Evolutionary conservation across 2,113 vertebrate species (phyloP), one percentile per base, ranked within the genome.

Genomic region (Atherinomorus stipes): DNA sequence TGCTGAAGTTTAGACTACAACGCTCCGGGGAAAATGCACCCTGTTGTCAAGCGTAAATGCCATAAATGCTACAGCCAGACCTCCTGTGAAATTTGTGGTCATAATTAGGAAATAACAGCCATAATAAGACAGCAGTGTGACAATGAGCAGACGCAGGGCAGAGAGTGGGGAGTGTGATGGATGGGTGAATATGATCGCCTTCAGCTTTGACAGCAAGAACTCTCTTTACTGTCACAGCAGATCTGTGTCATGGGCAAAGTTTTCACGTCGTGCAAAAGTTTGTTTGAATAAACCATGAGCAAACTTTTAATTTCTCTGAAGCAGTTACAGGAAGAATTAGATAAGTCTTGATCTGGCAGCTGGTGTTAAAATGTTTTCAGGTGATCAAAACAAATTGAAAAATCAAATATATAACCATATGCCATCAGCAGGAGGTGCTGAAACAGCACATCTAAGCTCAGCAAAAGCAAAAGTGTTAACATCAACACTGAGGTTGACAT

Each of bases 61-160:
- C 60, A 63, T 78, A 81, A 90, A 84, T 34, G 82, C 78, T 57
- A 76, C 73, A 64, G 73, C 68, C 69, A 76, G 79, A 62, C 71
- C 73, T 72, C 73, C 74, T 85, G 76, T 78, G 71, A 85, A 81
- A 87, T 85, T 58, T 73, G 76, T 58, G 66, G 67, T 84, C 79
- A 75, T 84, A 89, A 88, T 91, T 88, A 87, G 85, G 78, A 87
- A 86, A 87, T 75, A 72, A 88, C 81, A 84, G 73, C 64, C 62
- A 25, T 77, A 80, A 79, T 84, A 81, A 89, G 83, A 78, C 73
- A 72, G 70, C 67, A 40, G 66, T 80, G 63, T 85, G 78, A 79
- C 69, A 59, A 78, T 62, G 65, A 86, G 62, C 77, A 81, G 81
- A 85, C 64, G 58, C 81, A 19, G 69, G 68, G 71, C 52, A 64